Base-by-base conservation (phyloP, 2,113 vertebrate genomes). In the Petrocephalus zakoni region DNA sequence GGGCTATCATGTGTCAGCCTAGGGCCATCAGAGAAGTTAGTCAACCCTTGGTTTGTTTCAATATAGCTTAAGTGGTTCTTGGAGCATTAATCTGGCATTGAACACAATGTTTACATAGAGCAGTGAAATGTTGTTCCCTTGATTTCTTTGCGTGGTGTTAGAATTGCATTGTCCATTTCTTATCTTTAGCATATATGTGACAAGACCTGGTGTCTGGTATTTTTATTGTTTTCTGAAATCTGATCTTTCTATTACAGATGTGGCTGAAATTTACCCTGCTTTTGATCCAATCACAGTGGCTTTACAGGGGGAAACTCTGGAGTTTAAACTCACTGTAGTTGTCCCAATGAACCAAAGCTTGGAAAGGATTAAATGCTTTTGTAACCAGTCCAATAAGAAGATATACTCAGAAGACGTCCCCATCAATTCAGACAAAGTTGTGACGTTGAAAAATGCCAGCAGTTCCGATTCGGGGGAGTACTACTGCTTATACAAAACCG, bases 391-490 rank as follows among this genome's bases (percentile, higher is more conserved):
- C 0, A 11, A 5, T 4, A 2, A 2, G 0, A 0, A 0, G 0
- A 85, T 93, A 75, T 42, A 84, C 21, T 1, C 0, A 29, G 9
- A 3, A 0, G 0, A 19, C 5, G 0, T 92, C 25, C 13, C 0
- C 0, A 2, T 0, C 0, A 1, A 88, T 8, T 0, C 0, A 0
- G 0, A 5, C 0, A 9, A 7, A 0, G 0, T 22, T 5, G 15
- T 17, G 19, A 0, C 0, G 19, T 85, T 93, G 34, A 42, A 25
- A 29, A 90, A 89, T 2, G 1, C 91, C 52, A 86, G 0, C 0
- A 42, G 0, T 68, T 68, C 72, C 0, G 6, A 75, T 0, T 92
- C 94, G 5, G 95, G 95, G 87, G 85, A 92, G 55, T 95, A 94
- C 86, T 5, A 0, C 7, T 95, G 94, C 58, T 0, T 1, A 0